phyloP scores from a whole-genome alignment of 2,888 invertebrate genomes.

The Athrips mouffetella region DNA sequence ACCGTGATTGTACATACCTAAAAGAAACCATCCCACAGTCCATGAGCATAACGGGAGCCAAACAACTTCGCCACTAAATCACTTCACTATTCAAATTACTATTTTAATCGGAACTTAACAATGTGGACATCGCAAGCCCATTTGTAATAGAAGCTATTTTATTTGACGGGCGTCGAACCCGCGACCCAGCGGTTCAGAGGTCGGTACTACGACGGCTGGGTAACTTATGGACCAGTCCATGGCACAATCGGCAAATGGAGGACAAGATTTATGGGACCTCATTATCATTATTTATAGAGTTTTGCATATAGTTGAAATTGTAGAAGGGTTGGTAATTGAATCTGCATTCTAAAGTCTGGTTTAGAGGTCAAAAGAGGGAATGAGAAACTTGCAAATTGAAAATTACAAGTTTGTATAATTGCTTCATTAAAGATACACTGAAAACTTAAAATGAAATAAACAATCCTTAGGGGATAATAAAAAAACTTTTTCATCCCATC shows the following conservation, averaged over 20 bases:
- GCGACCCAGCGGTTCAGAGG: conserved; percentile 19
- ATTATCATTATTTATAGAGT: conserved; percentile 10
- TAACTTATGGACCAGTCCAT: conserved; percentile 7
- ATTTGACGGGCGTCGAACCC: conserved; percentile 20
- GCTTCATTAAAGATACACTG: too few relatives aligned
- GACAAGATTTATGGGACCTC: conserved; percentile 1
- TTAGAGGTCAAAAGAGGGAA: conserved; percentile 2
- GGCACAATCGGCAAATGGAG: conserved; percentile 10
- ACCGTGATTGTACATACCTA: too few relatives aligned
- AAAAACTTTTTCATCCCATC: too few relatives aligned
- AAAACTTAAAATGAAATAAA: too few relatives aligned
- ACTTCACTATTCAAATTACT: conserved; percentile 1
- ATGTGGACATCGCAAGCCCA: conserved; percentile 7
- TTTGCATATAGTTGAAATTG: conserved; percentile 4
- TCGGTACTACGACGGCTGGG: neutral
- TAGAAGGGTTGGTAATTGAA: conserved; percentile 5
- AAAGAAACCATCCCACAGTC: neutral
- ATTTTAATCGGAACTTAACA: conserved; percentile 1
- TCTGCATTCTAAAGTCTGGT: neutral
- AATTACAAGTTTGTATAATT: too few relatives aligned
- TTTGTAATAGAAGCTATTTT: conserved; percentile 18
- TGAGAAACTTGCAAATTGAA: too few relatives aligned
- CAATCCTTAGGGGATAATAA: too few relatives aligned
- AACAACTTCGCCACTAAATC: neutral
- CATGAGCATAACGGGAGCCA: neutral